These are phyloP conservation scores for Chrysopa pallens DNA, from an alignment of 1,140 invertebrate species.

Conservation along the genomic window DNA sequence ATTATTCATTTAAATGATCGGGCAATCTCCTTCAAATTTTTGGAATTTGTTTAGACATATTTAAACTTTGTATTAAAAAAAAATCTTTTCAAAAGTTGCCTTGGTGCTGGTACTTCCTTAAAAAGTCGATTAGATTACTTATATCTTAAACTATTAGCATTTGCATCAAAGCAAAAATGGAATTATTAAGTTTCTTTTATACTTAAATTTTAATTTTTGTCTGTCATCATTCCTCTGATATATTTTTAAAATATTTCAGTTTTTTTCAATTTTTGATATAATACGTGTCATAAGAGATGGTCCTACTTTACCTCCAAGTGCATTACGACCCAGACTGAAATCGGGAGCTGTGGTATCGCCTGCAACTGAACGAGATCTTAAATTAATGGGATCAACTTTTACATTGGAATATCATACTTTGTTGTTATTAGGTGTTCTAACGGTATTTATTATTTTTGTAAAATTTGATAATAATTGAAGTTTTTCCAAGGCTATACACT, in stretches of 20 bases:
- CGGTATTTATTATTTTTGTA: conserved; percentile 9
- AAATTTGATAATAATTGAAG: neutral
- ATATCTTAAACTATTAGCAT: too few species aligned
- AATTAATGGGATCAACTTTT: conserved; percentile 14
- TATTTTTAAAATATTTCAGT: conserved; percentile 9
- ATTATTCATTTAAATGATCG: too few species aligned
- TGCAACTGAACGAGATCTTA: conserved; percentile 14
- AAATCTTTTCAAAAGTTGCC: too few species aligned
- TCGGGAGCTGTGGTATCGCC: conserved; percentile 10
- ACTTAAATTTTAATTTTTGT: conserved; percentile 1
- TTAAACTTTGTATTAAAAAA: too few species aligned
- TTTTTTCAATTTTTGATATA: conserved; percentile 15
- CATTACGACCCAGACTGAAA: conserved; percentile 12
- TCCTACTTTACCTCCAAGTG: conserved; percentile 11
- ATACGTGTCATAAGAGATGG: conserved; percentile 14
- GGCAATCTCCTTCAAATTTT: too few species aligned
- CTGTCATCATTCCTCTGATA: too few species aligned
- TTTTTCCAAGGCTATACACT: too few species aligned
- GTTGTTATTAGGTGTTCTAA: conserved; percentile 12
- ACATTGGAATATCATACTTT: conserved; percentile 16
- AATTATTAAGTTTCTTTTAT: too few species aligned
- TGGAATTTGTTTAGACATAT: too few species aligned
- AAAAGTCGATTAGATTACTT: too few species aligned
- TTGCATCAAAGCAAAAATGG: too few species aligned
- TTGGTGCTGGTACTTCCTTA: too few species aligned